Conservation (phyloP, 2,888 invertebrate species). For the Bellardia bayeri region DNA sequence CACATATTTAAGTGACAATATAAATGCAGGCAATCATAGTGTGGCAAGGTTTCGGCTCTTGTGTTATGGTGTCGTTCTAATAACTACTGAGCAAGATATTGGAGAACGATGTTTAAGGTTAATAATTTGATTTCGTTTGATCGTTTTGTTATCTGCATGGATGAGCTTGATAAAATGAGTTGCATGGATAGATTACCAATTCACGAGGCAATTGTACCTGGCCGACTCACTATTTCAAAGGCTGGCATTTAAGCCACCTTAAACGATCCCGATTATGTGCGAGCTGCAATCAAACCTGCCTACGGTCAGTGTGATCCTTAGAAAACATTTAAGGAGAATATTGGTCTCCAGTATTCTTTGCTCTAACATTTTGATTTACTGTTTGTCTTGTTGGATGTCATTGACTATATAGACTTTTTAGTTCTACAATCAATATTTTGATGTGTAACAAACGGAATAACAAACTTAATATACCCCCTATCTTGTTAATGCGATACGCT, state of each 20-base stretch:
- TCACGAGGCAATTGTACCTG: conserved; percentile 99
- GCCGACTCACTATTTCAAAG: conserved; percentile 98
- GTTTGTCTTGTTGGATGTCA: conserved; percentile 97
- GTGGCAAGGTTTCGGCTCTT: conserved; percentile 99
- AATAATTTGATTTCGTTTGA: conserved; percentile 99
- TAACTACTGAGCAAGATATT: conserved; percentile 97
- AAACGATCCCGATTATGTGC: conserved; percentile 98
- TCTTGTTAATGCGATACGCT: too few relatives aligned
- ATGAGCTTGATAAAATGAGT: conserved; percentile 99
- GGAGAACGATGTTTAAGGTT: conserved; percentile 94
- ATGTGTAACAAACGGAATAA: too few relatives aligned
- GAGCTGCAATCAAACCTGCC: conserved; percentile 99
- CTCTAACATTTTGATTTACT: conserved; percentile 99
- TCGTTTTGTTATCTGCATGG: conserved; percentile 96
- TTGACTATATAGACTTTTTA: conserved; percentile 85
- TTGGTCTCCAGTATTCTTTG: conserved; percentile 98
- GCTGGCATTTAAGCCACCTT: conserved; percentile 99
- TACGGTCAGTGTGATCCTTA: conserved; percentile 99
- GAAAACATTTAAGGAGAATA: conserved; percentile 99
- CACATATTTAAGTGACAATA: conserved; percentile 94
- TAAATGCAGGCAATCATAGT: conserved; percentile 99
- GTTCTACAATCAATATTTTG: too few relatives aligned
- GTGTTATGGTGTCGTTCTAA: conserved; percentile 98
- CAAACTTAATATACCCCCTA: too few relatives aligned
- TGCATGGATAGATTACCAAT: conserved; percentile 99